These are phyloP conservation scores for Pyrgus malvae DNA, from an alignment of 2,888 invertebrate species.

Conservation along the genomic window DNA sequence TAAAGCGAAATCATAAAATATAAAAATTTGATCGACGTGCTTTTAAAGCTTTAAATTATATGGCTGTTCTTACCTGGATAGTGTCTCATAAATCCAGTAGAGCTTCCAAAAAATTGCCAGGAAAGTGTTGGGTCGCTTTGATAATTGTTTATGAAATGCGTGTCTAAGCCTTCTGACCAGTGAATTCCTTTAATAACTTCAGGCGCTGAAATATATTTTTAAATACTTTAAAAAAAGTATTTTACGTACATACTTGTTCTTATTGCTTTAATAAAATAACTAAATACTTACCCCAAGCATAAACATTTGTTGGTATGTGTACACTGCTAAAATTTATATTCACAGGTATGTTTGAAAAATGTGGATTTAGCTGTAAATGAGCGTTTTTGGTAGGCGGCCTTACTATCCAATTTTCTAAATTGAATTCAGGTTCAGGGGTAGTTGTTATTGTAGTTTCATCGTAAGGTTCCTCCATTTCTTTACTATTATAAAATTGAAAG, in stretches of 20 bases:
- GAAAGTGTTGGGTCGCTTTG: conserved; percentile 92
- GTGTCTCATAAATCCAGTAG: conserved; percentile 97
- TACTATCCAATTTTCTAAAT: conserved; percentile 75
- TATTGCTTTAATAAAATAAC: neutral
- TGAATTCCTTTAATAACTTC: conserved; percentile 95
- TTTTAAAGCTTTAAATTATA: too few species aligned
- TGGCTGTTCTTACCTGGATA: conserved; percentile 90
- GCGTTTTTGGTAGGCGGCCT: conserved; percentile 83
- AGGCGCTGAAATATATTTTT: conserved; percentile 83
- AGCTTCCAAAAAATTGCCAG: conserved; percentile 99
- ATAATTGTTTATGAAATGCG: conserved; percentile 93
- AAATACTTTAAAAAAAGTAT: conserved; percentile 1
- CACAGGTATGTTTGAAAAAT: conserved; percentile 89
- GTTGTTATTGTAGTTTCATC: conserved; percentile 74
- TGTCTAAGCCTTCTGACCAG: conserved; percentile 97
- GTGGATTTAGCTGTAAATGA: conserved; percentile 85
- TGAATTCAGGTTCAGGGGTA: conserved; percentile 78
- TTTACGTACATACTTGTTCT: neutral
- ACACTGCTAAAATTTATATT: conserved; percentile 93
- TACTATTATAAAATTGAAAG: conserved; percentile 87
- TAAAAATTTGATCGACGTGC: too few species aligned
- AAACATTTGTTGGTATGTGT: conserved; percentile 98
- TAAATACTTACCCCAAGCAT: conserved; percentile 87
- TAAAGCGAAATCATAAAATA: too few species aligned
- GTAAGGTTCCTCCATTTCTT: conserved; percentile 84